Base-by-base conservation (phyloP, 1,140 invertebrate genomes). In the Rhagoletis pomonella region DNA sequence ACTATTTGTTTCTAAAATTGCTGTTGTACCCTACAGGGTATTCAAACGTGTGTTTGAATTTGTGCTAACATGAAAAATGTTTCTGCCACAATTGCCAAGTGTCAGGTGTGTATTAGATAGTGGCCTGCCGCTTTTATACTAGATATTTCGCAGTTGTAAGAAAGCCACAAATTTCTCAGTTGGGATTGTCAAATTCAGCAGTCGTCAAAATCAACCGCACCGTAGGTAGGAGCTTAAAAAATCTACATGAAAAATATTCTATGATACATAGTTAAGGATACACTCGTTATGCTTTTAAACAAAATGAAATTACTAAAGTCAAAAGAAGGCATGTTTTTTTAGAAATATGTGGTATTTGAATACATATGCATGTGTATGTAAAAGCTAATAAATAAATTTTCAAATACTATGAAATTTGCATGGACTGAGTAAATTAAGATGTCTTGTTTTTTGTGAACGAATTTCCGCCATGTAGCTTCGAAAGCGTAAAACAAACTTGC, bases 171-270 rank as follows among this genome's bases (percentile, higher is more conserved):
- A 81, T 55, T 81, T 81, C n/a, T 81, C 73, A 55, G 73, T 50
- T 81, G n/a, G n/a, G 73, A 50, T 81, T 81, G 73, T 81, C 73
- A 81, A 55, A 81, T 81, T 81, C n/a, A 81, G 47, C n/a, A 42
- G 73, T 29, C 73, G 42, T 81, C 73, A 81, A 81, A 81, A 81
- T 55, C 47, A 58, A n/a, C 47, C 73, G 42, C 47, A 55, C 73
- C 73, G 7, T 4, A 58, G 47, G 73, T 81, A 50, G n/a, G 19
- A 58, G 55, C n/a, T 55, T 7, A 81, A 81, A 55, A 4, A 29
- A 81, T 67, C 6, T 62, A 14, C 60, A 14, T 62, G 12, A 62
- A 62, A 62, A 62, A 62, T 29, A 29, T 4, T 62, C 1, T n/a
- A 14, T 62, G 29, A 29, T 62, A 62, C 12, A 7, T 62, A 4